Evolutionary conservation across 2,888 invertebrate genomes (phyloP), one percentile per base, ranked within the genome.

Genomic region (Cremastinae sp.): DNA sequence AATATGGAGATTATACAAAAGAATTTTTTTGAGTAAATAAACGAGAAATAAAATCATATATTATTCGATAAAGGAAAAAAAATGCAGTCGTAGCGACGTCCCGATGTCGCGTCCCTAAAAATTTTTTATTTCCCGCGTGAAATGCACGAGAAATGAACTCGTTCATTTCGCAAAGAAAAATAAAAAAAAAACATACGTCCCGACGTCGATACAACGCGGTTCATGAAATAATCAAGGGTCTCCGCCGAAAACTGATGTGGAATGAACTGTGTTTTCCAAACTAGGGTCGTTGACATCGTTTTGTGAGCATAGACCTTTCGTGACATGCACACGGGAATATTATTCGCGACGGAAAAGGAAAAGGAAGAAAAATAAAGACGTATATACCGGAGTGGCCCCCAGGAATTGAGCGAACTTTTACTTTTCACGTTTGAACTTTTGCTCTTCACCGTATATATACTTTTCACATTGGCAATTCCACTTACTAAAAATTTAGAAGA

Each of bases 61-160:
- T n/a, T n/a, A n/a, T n/a, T n/a, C n/a, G n/a, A n/a, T n/a, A n/a
- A n/a, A n/a, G n/a, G n/a, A n/a, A n/a, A n/a, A n/a, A n/a, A n/a
- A n/a, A n/a, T n/a, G n/a, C n/a, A n/a, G n/a, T n/a, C n/a, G n/a
- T n/a, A n/a, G n/a, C n/a, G n/a, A n/a, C n/a, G n/a, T n/a, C n/a
- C n/a, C n/a, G n/a, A n/a, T n/a, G n/a, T n/a, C n/a, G n/a, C n/a
- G n/a, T 28, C 28, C 28, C 5, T 2, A 28, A 28, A 28, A 28
- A 28, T 2, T 2, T 28, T 28, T 28, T 28, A 5, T 28, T 28
- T 28, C n/a, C n/a, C n/a, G 28, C 2, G 28, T 5, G 2, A 28
- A 28, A 28, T 3, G 28, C n/a, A n/a, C n/a, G n/a, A n/a, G 28
- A 28, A 28, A 28, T 28, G 85, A 79, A 4, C 80, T 82, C 82